phyloP scores from a whole-genome alignment of 1,140 invertebrate genomes.

The Macrocentrus cingulum region DNA sequence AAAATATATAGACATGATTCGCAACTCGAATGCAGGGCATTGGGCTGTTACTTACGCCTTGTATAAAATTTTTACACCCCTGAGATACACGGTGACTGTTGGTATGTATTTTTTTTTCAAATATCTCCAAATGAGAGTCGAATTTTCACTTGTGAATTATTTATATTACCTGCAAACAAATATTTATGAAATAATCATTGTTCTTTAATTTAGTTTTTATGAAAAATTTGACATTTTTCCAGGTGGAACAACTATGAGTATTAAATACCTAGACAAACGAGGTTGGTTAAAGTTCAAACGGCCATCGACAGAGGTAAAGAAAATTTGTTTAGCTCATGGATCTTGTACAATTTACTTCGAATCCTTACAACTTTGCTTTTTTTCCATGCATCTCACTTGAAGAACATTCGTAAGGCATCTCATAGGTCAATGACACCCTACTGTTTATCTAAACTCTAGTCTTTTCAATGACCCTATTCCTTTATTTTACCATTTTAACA shows the following conservation, averaged over 20 bases:
- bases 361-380: neutral
- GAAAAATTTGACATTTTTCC: conserved; percentile 30
- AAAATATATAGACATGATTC: conserved; percentile 71
- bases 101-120: conserved; percentile 59
- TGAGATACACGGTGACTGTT: conserved; percentile 87
- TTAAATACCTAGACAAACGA: conserved; percentile 61
- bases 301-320: conserved; percentile 18
- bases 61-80: conserved; percentile 89
- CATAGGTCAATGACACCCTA: conserved; percentile 15
- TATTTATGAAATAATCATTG: neutral
- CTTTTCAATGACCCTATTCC: neutral
- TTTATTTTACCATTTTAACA: conserved; percentile 1
- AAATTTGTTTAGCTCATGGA: neutral
- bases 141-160: conserved; percentile 17
- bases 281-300: conserved; percentile 62
- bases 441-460: neutral
- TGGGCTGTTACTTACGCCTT: conserved; percentile 84
- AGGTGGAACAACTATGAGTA: conserved; percentile 64
- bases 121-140: conserved; percentile 2
- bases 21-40: conserved; percentile 80
- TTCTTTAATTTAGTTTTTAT: conserved; percentile 9
- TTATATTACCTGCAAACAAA: conserved; percentile 14
- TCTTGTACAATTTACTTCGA: neutral
- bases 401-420: conserved; percentile 25
- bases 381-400: conserved; percentile 7